Evolutionary conservation across 2,797 vertebrate species (phyloP).

Genomic region (Acrossocheilus fasciatus): DNA sequence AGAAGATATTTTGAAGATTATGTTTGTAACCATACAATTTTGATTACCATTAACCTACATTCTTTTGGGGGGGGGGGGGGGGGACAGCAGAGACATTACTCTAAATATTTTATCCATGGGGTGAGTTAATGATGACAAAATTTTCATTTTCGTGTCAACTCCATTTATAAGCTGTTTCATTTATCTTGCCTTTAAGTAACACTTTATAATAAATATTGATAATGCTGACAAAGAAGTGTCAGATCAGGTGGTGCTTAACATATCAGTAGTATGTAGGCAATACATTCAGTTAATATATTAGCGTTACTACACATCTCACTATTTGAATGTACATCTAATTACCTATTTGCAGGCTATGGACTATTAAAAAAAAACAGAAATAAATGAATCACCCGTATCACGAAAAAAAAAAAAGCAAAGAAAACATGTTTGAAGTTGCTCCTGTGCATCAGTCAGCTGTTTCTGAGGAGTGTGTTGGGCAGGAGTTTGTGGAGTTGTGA

Average conservation of each 20-base stretch:
- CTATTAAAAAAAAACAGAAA: not conserved
- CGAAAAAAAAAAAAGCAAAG: no score
- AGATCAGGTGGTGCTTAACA: not conserved
- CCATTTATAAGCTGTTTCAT: not conserved
- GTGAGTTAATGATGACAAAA: not conserved
- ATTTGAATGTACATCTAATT: not conserved
- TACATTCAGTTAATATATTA: not conserved
- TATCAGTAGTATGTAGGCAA: not conserved
- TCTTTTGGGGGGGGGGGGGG: not conserved
- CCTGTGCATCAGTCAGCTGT: not conserved
- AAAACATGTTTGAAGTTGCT: not conserved
- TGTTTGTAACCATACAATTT: not conserved
- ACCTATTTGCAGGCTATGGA: not conserved
- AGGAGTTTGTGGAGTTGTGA: constrained; percentile 70
- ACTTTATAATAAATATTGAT: not conserved
- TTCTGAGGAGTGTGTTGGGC: constrained; percentile 54
- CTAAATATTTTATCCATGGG: not conserved
- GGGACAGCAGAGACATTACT: not conserved
- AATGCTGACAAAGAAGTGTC: not conserved
- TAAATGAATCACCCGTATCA: not conserved
- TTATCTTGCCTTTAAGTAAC: not conserved
- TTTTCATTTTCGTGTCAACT: not conserved
- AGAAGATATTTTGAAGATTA: not conserved
- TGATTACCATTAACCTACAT: not conserved
- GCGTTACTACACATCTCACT: not conserved